phyloP scores from a whole-genome alignment of 2,888 invertebrate genomes.

The Corbicula japonica region DNA sequence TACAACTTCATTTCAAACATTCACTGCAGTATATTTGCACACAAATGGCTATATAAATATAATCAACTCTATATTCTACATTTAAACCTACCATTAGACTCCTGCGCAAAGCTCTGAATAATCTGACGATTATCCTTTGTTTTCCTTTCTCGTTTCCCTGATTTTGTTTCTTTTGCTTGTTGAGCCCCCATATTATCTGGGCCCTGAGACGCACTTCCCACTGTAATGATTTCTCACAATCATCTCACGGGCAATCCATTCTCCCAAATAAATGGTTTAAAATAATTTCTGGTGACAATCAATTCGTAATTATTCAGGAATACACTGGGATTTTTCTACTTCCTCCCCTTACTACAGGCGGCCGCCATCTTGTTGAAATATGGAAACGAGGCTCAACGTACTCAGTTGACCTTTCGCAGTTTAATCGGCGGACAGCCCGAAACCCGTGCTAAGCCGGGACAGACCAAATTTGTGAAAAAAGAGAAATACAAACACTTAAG shows the following conservation, averaged over 20 bases:
- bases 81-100: slow-evolving; percentile 58
- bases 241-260: slow-evolving; percentile 24
- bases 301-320: slow-evolving; percentile 12
- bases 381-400: slow-evolving; percentile 60
- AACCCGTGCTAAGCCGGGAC: too few relatives aligned
- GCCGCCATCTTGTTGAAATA: slow-evolving; percentile 69
- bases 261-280: too few relatives aligned
- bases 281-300: too few relatives aligned
- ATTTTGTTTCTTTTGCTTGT: slow-evolving; percentile 70
- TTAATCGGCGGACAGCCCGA: too few relatives aligned
- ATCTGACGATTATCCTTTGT: slow-evolving; percentile 66
- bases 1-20: too few relatives aligned
- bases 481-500: too few relatives aligned
- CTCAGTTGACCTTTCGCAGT: slow-evolving; percentile 3
- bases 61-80: too few relatives aligned
- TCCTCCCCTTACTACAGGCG: slow-evolving; percentile 66
- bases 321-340: slow-evolving; percentile 41
- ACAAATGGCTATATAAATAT: too few relatives aligned
- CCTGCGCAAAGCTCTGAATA: slow-evolving; percentile 61
- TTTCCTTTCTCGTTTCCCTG: slow-evolving; percentile 65
- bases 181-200: slow-evolving; percentile 73
- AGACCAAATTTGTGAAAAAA: too few relatives aligned
- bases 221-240: slow-evolving; percentile 17
- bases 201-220: slow-evolving; percentile 40
- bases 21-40: too few relatives aligned